A percentile compares a stretch with the other conserved stretches of the same genome.
These are phyloP conservation scores for Chrysopa pallens DNA, from an alignment of 1,140 invertebrate genomes.

Conservation along the genomic window DNA sequence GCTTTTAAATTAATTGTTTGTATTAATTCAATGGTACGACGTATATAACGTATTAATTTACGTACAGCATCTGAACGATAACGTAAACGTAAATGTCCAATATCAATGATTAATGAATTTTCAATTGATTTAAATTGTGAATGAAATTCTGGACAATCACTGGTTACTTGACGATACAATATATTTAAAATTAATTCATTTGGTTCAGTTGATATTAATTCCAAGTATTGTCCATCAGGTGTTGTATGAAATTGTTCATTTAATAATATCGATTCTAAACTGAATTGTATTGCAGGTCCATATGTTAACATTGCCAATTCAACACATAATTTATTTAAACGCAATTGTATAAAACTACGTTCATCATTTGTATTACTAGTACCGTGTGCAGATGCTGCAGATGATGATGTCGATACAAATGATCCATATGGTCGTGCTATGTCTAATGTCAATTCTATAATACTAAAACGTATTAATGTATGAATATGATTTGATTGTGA, in stretches of 20 bases:
- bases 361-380: not conserved
- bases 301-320: constrained; percentile 63
- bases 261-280: constrained; percentile 48
- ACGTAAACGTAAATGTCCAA: constrained; percentile 41
- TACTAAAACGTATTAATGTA: constrained; percentile 47
- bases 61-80: constrained; percentile 60
- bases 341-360: constrained; percentile 20
- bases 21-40: constrained; percentile 17
- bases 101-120: constrained; percentile 53
- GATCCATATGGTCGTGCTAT: not conserved
- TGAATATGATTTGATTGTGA: constrained; percentile 59
- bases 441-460: constrained; percentile 37
- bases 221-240: constrained; percentile 55
- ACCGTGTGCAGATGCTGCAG: too few species aligned
- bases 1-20: constrained; percentile 18
- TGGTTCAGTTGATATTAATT: constrained; percentile 43
- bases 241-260: constrained; percentile 65
- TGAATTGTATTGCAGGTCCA: constrained; percentile 59
- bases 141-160: constrained; percentile 68
- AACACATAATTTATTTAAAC: constrained; percentile 45
- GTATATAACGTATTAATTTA: too few species aligned
- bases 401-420: too few species aligned
- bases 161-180: constrained; percentile 27
- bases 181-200: constrained; percentile 36
- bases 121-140: constrained; percentile 65